Evolutionary conservation across 2,888 invertebrate species (phyloP), one percentile per base, ranked within the genome.

Genomic region (Hybos culiciformis): DNA sequence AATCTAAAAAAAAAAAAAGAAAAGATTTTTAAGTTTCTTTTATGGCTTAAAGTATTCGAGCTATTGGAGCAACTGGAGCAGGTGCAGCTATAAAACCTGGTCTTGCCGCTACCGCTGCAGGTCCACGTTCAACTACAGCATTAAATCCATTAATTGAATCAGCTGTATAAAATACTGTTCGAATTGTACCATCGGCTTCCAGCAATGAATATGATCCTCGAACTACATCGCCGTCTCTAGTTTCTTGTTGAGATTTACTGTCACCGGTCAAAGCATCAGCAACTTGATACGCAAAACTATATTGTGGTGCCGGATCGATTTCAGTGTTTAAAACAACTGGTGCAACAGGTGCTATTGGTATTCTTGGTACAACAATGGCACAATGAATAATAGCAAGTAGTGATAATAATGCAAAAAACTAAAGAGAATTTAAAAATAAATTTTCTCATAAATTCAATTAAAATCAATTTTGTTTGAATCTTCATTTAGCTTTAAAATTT

Each of bases 251-350:
- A 51, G 68, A 69, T 55, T 72, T 72, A 51, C 65, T 70, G 59
- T 73, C 66, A 58, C 79, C 78, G 49, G 78, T 78, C 19, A 78
- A 55, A 39, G 73, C 70, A 59, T 80, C 79, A 56, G 78, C 75
- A 48, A 80, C 77, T 52, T 78, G 77, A 57, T 80, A 80, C 31
- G 77, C 76, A 61, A 74, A 80, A 21, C 75, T 74, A 56, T 79
- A 79, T 59, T 77, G 77, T 7, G 78, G 78, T 46, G 54, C 54
- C 14, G 59, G 59, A 50, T 59, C 59, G 17, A 51, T 45, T 32
- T 57, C 54, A 4, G 56, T 57, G 42, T 58, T 54, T 26, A 57
- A 43, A n/a, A 50, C 51, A 14, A 50, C 50, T 11, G 49, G 50
- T n/a, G n/a, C 53, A n/a, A 56, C 51, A 31, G 52, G 54, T 18